Evolutionary conservation across 30 jellyfish, hydroid and myxozoan species (phyloP).

Genomic region (Turritopsis dohrnii): DNA sequence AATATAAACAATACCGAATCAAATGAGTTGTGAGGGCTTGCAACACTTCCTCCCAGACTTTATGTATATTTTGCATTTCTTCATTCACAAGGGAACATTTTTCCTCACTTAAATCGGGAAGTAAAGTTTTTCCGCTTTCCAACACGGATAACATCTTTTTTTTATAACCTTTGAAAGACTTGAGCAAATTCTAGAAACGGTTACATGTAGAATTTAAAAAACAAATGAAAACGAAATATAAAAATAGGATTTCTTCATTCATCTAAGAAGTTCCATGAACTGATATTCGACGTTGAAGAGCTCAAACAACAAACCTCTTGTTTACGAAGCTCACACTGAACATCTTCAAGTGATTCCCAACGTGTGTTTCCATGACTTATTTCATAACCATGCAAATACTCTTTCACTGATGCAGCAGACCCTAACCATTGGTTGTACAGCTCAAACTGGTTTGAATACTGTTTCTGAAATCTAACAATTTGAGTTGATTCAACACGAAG

Average conservation of each 20-base stretch:
- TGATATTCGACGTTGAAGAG: too few species aligned
- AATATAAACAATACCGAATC: neutral
- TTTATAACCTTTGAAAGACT: neutral
- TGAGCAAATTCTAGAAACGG: neutral
- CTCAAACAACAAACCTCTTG: neutral
- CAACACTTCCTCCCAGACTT: neutral
- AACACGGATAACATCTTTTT: neutral
- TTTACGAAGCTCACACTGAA: neutral
- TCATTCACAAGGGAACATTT: neutral
- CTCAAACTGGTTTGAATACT: neutral
- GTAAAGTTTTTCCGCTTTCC: neutral
- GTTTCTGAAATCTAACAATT: neutral
- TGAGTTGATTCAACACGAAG: neutral
- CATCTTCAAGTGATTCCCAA: neutral
- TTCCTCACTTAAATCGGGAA: neutral
- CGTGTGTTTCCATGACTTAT: neutral
- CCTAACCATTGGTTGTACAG: neutral
- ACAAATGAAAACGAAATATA: too few species aligned
- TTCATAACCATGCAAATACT: neutral
- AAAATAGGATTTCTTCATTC: too few species aligned
- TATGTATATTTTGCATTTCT: conserved; percentile 1
- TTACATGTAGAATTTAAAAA: neutral
- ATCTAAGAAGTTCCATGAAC: too few species aligned
- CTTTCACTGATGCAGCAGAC: neutral
- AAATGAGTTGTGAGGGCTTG: neutral